Conservation (phyloP, 2,888 invertebrate species). For the Neoaliturus tenellus region DNA sequence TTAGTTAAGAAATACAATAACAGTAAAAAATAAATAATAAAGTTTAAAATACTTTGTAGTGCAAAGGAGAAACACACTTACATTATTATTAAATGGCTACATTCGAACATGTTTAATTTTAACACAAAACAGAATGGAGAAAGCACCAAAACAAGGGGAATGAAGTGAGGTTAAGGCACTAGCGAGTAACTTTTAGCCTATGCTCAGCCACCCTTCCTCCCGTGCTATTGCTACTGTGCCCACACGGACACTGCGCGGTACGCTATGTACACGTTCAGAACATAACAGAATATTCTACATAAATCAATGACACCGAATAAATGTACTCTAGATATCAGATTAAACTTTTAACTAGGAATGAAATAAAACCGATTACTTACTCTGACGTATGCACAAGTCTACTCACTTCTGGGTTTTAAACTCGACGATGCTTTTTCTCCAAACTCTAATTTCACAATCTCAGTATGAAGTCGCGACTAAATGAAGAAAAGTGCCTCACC, state of each 20-base stretch:
- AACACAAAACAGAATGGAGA: constrained; percentile 25
- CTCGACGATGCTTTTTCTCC: background rate
- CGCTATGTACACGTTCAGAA: constrained; percentile 16
- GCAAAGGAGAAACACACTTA: constrained; percentile 49
- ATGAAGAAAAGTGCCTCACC: constrained; percentile 51
- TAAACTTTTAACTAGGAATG: background rate
- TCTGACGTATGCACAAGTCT: background rate
- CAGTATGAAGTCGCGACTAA: constrained; percentile 8
- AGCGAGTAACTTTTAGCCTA: constrained; percentile 50
- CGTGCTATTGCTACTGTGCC: constrained; percentile 38
- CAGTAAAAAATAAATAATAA: constrained; percentile 42
- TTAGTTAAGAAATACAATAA: constrained; percentile 39
- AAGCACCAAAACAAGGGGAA: constrained; percentile 51
- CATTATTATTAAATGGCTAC: constrained; percentile 29
- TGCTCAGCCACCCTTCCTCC: constrained; percentile 33
- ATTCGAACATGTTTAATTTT: constrained; percentile 20
- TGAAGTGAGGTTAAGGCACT: constrained; percentile 50
- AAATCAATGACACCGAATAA: constrained; percentile 21
- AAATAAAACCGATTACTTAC: background rate
- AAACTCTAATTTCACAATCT: constrained; percentile 9
- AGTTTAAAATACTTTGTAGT: constrained; percentile 41
- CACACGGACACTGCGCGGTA: background rate
- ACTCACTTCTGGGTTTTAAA: background rate
- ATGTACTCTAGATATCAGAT: constrained; percentile 2
- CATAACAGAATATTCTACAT: constrained; percentile 15